Base-by-base conservation (phyloP, 23 tunicate species). In the Phallusia fumigata region DNA sequence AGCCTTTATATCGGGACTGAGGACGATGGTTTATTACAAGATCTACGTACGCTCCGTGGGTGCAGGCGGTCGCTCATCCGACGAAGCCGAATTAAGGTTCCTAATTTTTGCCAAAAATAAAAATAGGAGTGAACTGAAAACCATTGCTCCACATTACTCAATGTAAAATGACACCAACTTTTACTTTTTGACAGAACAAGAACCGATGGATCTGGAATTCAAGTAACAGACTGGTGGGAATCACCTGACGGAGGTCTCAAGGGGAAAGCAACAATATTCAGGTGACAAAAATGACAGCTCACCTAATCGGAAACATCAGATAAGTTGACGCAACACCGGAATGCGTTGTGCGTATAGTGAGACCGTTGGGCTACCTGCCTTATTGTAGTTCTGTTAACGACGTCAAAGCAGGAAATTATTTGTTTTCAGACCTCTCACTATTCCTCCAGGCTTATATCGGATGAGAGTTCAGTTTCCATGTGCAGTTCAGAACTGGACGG, bases 401-500 rank as follows among this genome's bases (percentile, higher is more conserved):
- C n/a, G n/a, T n/a, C n/a, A n/a, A n/a, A n/a, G n/a, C n/a, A n/a
- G n/a, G n/a, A n/a, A n/a, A n/a, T n/a, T n/a, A 40, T 40, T 40
- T 40, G 5, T 40, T 40, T 40, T 40, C 47, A 58, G 69, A 58
- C 69, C 69, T 24, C 69, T 58, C 8, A 8, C 11, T 1, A 58
- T 58, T 58, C 69, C 69, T 58, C 69, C 69, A 6, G 69, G 69
- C 69, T 24, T 58, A 58, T 58, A 58, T 24, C 69, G 69, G 28
- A 58, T 58, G 69, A 58, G 69, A 13, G 28, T 58, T 6, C 28
- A 21, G 3, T 58, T 58, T 13, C 69, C 69, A 58, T 58, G 69
- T 58, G 28, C 69, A 5, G 69, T 58, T 21, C 69, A 58, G 16
- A 58, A 58, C 69, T 58, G 69, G 69, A 58, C 69, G 26, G 69